A percentile compares a stretch with the other conserved stretches of the same genome.
Evolutionary conservation across 92 coral and sea anemone species (phyloP).

Genomic region (Zoanthus sansibaricus): DNA sequence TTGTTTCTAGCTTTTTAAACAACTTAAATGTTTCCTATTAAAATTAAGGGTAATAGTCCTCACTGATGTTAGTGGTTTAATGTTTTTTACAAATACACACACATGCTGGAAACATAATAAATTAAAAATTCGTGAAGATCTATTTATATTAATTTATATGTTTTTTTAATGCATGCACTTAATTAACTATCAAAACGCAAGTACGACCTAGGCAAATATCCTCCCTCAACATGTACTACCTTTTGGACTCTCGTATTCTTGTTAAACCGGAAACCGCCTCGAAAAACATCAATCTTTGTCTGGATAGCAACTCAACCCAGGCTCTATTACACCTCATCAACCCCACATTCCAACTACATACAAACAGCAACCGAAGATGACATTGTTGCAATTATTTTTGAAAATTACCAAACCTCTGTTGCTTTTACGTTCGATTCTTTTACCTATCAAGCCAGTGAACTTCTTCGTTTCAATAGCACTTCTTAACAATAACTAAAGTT

Average conservation of each 20-base stretch:
- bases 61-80: no score
- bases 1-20: no score
- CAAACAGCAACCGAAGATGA: not conserved
- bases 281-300: not conserved
- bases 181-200: no score
- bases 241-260: not conserved
- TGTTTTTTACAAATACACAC: no score
- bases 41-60: no score
- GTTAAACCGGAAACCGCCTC: not conserved
- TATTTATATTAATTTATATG: no score
- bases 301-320: not conserved
- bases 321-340: not conserved
- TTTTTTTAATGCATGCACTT: no score
- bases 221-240: not conserved
- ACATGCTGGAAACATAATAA: no score
- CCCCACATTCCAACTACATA: not conserved
- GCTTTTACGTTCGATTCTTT: not conserved
- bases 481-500: no score
- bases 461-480: no score
- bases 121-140: no score
- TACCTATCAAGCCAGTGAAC: not conserved
- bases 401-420: not conserved
- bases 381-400: not conserved
- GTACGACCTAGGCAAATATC: not conserved
- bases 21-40: no score